phyloP scores from a whole-genome alignment of 2,113 vertebrate genomes.

The Tringa solitaria region DNA sequence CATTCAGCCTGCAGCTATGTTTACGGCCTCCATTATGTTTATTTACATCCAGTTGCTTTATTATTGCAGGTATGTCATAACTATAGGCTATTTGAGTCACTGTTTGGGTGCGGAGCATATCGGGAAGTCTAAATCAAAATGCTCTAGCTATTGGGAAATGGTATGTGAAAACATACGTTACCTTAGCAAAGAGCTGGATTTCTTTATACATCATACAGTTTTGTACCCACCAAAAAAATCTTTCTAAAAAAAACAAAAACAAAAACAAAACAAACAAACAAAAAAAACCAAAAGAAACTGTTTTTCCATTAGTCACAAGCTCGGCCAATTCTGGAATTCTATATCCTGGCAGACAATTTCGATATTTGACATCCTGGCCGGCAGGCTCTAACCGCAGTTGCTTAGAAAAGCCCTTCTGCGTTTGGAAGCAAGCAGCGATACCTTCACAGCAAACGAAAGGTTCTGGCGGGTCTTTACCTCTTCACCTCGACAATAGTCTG shows the following conservation, averaged over 20 bases:
- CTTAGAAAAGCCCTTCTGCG: not conserved
- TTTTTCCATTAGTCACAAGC: not conserved
- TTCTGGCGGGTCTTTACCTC: not conserved
- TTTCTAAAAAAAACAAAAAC: not conserved
- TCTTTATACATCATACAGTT: not conserved
- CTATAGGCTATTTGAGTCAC: conserved; percentile 44
- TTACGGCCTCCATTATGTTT: conserved; percentile 62
- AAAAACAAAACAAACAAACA: too few species aligned
- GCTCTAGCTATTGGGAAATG: not conserved
- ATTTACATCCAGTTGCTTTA: conserved; percentile 56
- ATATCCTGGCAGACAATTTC: not conserved
- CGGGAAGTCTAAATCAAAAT: not conserved
- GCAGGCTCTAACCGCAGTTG: not conserved
- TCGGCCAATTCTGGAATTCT: not conserved
- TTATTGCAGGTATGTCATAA: conserved; percentile 56
- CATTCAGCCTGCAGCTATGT: conserved; percentile 62
- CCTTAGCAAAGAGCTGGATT: not conserved
- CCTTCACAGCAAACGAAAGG: not conserved
- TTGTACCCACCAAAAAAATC: not conserved
- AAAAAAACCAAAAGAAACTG: not conserved
- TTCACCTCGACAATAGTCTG: not conserved
- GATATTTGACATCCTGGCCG: not conserved
- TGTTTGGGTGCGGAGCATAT: not conserved
- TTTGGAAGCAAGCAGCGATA: not conserved
- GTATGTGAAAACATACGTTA: not conserved